Conservation (phyloP, 1,140 invertebrate species). For the Trissolcus basalis region DNA sequence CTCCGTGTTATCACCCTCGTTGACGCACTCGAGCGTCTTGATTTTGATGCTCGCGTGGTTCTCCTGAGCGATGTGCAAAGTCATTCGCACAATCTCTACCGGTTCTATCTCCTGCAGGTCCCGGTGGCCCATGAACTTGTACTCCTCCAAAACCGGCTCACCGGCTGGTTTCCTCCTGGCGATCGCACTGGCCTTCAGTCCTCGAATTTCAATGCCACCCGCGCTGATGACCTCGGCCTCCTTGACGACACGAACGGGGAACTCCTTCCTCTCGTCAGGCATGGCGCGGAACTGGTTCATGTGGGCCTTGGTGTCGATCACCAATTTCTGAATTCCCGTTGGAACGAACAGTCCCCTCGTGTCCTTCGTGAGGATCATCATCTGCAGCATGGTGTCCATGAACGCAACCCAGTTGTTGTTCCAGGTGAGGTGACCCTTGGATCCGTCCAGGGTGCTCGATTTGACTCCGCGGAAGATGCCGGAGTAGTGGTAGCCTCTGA, state of each 20-base stretch:
- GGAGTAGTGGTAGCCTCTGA: conserved; percentile 94
- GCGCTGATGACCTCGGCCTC: conserved; percentile 73
- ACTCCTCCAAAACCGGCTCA: conserved; percentile 84
- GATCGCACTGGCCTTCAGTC: conserved; percentile 88
- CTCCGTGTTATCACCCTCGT: conserved; percentile 74
- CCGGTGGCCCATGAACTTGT: conserved; percentile 80
- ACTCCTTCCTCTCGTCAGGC: conserved; percentile 63
- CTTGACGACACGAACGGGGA: conserved; percentile 76
- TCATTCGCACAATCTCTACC: conserved; percentile 76
- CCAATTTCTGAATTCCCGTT: conserved; percentile 87
- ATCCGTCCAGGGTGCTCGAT: conserved; percentile 74
- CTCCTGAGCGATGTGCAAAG: conserved; percentile 86
- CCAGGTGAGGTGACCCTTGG: conserved; percentile 80
- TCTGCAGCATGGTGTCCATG: conserved; percentile 94
- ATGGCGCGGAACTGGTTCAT: conserved; percentile 73
- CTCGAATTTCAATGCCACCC: conserved; percentile 90
- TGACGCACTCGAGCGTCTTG: conserved; percentile 82
- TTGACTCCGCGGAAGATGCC: conserved; percentile 84
- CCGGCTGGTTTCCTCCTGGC: conserved; percentile 80
- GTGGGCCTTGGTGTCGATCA: conserved; percentile 85
- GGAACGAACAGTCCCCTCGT: conserved; percentile 87
- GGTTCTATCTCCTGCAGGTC: conserved; percentile 62
- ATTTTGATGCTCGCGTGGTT: conserved; percentile 83
- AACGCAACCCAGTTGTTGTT: conserved; percentile 93
- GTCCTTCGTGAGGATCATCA: conserved; percentile 86